These are phyloP conservation scores for Pholis gunnellus DNA, from an alignment of 2,113 vertebrate species.

Conservation along the genomic window DNA sequence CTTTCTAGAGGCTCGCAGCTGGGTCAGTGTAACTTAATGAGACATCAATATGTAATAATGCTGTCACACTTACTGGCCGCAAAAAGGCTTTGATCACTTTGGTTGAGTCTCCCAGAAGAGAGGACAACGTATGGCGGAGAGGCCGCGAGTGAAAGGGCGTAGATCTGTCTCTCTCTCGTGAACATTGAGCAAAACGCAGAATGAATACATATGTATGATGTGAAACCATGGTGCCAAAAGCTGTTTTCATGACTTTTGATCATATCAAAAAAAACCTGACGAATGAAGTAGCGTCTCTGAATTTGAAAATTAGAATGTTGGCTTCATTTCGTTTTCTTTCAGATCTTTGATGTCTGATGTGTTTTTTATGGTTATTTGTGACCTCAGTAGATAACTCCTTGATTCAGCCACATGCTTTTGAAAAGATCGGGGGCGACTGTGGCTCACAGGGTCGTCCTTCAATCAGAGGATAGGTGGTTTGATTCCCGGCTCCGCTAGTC, in stretches of 20 bases:
- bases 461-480: too few species aligned
- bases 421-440: too few species aligned
- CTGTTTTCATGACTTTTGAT: not conserved
- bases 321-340: not conserved
- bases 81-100: slow-evolving; percentile 39
- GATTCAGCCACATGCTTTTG: too few species aligned
- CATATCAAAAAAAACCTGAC: not conserved
- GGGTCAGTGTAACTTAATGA: slow-evolving; percentile 33
- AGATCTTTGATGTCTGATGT: not conserved
- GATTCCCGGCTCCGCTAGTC: too few species aligned
- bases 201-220: not conserved
- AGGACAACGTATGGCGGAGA: not conserved
- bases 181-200: too few species aligned
- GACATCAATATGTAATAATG: slow-evolving; percentile 39
- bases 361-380: not conserved
- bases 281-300: not conserved
- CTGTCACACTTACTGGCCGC: slow-evolving; percentile 6
- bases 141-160: not conserved
- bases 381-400: not conserved
- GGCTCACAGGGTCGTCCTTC: too few species aligned
- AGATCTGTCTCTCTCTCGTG: not conserved
- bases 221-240: not conserved
- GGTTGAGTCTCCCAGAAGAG: not conserved
- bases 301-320: not conserved
- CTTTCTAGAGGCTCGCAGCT: not conserved